phyloP scores from a whole-genome alignment of 2,888 invertebrate species.

The Ypsolopha scabrella region DNA sequence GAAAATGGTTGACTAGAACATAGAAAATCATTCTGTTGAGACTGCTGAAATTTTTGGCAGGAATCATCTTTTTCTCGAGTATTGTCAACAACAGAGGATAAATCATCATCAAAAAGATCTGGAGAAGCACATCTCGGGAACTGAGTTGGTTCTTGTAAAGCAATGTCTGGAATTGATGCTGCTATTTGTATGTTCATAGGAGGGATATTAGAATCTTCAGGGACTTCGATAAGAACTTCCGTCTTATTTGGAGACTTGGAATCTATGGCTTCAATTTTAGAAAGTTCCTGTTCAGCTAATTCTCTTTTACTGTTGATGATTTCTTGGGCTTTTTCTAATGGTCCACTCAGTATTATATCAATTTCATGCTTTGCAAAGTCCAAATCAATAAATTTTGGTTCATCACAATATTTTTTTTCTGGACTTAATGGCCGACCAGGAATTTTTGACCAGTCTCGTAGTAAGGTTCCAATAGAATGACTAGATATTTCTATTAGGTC shows the following conservation, averaged over 20 bases:
- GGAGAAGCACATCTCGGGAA: constrained; percentile 44
- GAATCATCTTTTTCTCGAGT: not conserved
- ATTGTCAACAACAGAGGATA: constrained; percentile 5
- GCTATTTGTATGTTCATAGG: too few relatives aligned
- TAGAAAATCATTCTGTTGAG: not conserved
- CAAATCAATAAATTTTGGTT: constrained; percentile 36
- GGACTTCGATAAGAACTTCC: too few relatives aligned
- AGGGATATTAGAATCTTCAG: too few relatives aligned
- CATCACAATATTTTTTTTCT: constrained; percentile 14
- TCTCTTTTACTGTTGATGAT: constrained; percentile 19
- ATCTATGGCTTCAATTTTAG: too few relatives aligned
- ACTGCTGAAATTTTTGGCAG: not conserved
- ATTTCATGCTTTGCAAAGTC: constrained; percentile 43
- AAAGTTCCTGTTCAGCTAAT: not conserved
- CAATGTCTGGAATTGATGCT: too few relatives aligned
- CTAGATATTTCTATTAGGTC: constrained; percentile 50
- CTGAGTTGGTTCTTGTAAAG: constrained; percentile 6
- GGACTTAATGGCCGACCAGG: constrained; percentile 74
- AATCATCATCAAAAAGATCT: constrained; percentile 61
- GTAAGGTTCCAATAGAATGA: constrained; percentile 50
- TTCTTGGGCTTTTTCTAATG: constrained; percentile 28
- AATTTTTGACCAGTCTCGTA: constrained; percentile 74
- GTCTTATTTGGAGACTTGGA: too few relatives aligned
- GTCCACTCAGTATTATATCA: constrained; percentile 44
- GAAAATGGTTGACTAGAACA: not conserved